Base-by-base conservation (phyloP, 2,113 vertebrate genomes). In the Galeopterus variegatus region DNA sequence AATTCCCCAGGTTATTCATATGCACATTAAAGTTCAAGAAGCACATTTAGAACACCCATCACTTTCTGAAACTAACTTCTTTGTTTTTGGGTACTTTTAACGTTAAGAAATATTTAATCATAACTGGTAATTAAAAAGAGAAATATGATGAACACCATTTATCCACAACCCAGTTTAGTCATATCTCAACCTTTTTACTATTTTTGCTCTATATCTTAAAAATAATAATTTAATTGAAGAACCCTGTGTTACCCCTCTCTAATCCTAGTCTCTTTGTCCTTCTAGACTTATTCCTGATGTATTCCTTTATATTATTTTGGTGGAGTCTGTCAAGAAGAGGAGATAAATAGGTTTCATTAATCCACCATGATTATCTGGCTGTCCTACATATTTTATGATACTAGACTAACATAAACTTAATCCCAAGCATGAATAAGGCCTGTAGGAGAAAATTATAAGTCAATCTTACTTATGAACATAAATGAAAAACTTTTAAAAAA, bases 11-110 rank as follows among this genome's bases (percentile, higher is more conserved):
- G 45, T 77, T 88, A 41, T 58, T 83, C 31, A 65, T 31, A 58
- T 64, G 15, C 24, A 76, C 31, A 56, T 92, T 79, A 83, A 93
- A 93, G 41, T 83, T 41, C 92, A 21, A 79, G 36, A 52, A 77
- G 14, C 58, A 88, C 31, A 60, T 73, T 67, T 41, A 93, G 21
- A 85, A 26, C 58, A 90, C 33, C 33, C 69, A 69, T 62, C 67
- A 87, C 36, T 83, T 93, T 90, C 50, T 76, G 10, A 60, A 87
- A 82, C 13, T 83, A 75, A 67, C 12, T 75, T 92, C 18, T 93
- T 95, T 79, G n/a, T 90, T 93, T 93, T 83, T 15, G 15, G 65
- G 56, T 45, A 33, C 77, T 93, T 96, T 90, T 90, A 85, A 85
- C 12, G 24, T 90, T 83, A 84, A 82, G 54, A 93, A 86, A 81